These are phyloP conservation scores for Lordiphosa andalusiaca DNA, from an alignment of 2,888 invertebrate species.

Conservation along the genomic window DNA sequence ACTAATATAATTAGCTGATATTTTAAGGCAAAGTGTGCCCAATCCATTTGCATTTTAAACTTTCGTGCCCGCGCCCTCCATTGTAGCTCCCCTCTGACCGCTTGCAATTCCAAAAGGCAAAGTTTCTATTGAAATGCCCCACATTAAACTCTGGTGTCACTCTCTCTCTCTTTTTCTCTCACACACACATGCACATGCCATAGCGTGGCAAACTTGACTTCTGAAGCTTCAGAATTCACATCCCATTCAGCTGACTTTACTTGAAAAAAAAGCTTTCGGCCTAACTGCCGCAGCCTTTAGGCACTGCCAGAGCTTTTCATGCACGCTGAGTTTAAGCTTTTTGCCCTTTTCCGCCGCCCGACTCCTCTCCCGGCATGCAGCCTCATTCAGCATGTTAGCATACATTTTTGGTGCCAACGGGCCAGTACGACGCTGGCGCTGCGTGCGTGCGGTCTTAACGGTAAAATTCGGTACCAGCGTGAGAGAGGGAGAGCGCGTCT, in stretches of 20 bases:
- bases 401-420: slow-evolving; percentile 45
- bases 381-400: slow-evolving; percentile 43
- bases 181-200: slow-evolving; percentile 11
- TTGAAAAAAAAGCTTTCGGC: slow-evolving; percentile 7
- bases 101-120: too few species aligned
- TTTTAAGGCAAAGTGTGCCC: too few species aligned
- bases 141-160: not conserved
- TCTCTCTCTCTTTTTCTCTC: slow-evolving; percentile 9
- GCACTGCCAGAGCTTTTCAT: slow-evolving; percentile 11
- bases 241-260: slow-evolving; percentile 24
- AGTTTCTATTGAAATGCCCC: not conserved
- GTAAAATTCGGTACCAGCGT: slow-evolving; percentile 35
- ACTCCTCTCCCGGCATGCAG: slow-evolving; percentile 10
- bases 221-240: slow-evolving; percentile 38
- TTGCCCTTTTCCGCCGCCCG: slow-evolving; percentile 2
- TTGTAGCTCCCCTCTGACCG: too few species aligned
- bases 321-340: slow-evolving; percentile 12
- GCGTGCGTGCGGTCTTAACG: slow-evolving; percentile 69
- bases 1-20: too few species aligned
- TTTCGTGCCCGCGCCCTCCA: too few species aligned
- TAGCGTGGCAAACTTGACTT: slow-evolving; percentile 34
- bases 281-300: slow-evolving; percentile 7
- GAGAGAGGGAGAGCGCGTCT: slow-evolving; percentile 4
- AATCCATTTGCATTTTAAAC: too few species aligned
- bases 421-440: slow-evolving; percentile 71